Evolutionary conservation across 2,888 invertebrate species (phyloP), one percentile per base, ranked within the genome.

Genomic region (Hesperia comma): DNA sequence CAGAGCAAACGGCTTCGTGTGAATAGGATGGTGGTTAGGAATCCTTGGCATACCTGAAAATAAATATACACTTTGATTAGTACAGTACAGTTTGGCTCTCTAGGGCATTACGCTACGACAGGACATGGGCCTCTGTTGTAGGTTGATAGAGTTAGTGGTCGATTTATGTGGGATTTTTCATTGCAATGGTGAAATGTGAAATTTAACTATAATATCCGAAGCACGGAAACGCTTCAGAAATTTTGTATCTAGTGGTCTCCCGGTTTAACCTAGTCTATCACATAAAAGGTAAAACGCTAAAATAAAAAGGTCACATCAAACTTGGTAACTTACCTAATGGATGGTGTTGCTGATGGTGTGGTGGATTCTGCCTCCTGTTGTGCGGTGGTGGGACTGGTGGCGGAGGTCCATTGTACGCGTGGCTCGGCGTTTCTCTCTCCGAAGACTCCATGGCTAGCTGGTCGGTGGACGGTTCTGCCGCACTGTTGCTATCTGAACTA

Each of bases 371-470:
- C 26, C 96, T 95, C 75, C 96, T 95, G 75, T 96, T 96, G 73
- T 96, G 96, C 0, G 94, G 94, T 1, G 95, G 94, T 61, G 95
- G 95, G 1, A 93, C 94, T 0, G 92, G 94, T 0, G 93, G 93
- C 2, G 94, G 94, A 69, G 82, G 94, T 74, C 84, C 93, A 73
- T 86, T 93, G 84, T 93, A 90, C 77, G 88, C 90, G 79, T 88
- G 94, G 80, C 87, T 93, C 1, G 88, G 90, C 0, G 87, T 84
- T 75, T 95, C 95, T 74, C 96, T 94, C 70, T 95, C 96, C 15
- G 93, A 90, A 8, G 96, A 94, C 80, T 96, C 96, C 81, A 96
- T 92, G 2, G 96, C 95, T 69, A 96, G 90, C 82, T 96, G 96
- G 79, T 96, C 96, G 2, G 84, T 79, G 21, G 93, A 93, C 0